Base-by-base conservation (phyloP, 2,888 invertebrate genomes). In the Agrochola macilenta region DNA sequence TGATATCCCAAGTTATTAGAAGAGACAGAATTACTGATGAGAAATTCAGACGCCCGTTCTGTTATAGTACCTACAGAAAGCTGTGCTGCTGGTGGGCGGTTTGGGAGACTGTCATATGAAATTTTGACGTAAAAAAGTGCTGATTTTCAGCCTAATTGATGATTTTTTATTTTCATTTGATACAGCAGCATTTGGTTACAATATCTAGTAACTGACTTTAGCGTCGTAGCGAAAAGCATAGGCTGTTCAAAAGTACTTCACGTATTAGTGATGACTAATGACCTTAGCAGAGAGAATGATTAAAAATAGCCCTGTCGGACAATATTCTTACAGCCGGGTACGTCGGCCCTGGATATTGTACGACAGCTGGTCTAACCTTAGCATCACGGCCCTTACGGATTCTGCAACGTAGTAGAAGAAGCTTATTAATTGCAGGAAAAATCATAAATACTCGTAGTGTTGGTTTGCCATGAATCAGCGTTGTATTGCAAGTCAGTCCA, bases 261-360 rank as follows among this genome's bases (percentile, higher is more conserved):
- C 52, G 8, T 54, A 30, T 43, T 61, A 30, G n/a, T 66, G 14
- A 63, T 75, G 57, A 68, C 52, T 30, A 66, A 72, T 65, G 57
- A 68, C 57, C 57, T 69, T 63, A 81, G 30, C 35, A 58, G 30
- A 68, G 1, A n/a, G 35, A 65, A 58, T 71, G 11, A 57, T 68
- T 46, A 81, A 81, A 79, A 75, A 79, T 79, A 81, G n/a, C 57
- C 49, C n/a, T 65, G 30, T 69, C 52, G 26, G 9, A 57, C 20
- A 46, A 54, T 69, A 60, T 75, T 63, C 58, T 80, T 12, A 82
- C 79, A 80, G 57, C 76, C 26, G 68, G 49, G 76, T 76, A 65
- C 76, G 58, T 69, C 69, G 30, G 78, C 69, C 60, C 49, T 43
- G 46, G 61, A 66, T 61, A 57, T 69, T 70, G 35, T 52, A 20